Base-by-base conservation (phyloP, 2,113 vertebrate species). In the Microcebus murinus region DNA sequence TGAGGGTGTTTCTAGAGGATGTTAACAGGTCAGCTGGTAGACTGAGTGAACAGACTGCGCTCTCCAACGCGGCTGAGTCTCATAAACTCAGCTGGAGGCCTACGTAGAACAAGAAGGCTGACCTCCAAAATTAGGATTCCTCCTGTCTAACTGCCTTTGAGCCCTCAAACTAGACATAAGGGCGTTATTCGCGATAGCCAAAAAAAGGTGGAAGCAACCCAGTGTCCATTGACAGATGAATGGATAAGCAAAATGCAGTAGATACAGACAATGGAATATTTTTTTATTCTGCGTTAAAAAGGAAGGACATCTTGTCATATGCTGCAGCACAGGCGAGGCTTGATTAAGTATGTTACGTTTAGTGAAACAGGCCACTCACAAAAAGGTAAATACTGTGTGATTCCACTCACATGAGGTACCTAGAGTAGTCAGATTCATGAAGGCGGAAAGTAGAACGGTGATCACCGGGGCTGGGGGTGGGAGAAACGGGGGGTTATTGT, bases 401-500 rank as follows among this genome's bases (percentile, higher is more conserved):
- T 39, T 14, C 34, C 14, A 6, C 8, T 77, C 45, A 34, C 2
- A 4, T 45, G 82, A 76, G 4, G 27, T 67, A 25, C 57, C 39
- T 1, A 25, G 14, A 67, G 15, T 1, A 12, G 15, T 36, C 55
- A 63, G 29, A 67, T 55, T 29, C 65, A 39, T 4, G 31, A 39
- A 73, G 61, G 59, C 4, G 10, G n/a, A 50, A 71, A 68, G 36
- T 3, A n/a, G 55, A 34, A 12, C 3, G 2, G 20, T 8, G 52
- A 15, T 23, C 57, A 1, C 61, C 59, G 25, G 45, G 14, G 11
- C 29, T 42, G 11, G 17, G 10, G 27, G 21, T 15, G 0, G 18
- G 4, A 11, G 1, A 52, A 0, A 6, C 14, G 3, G 4, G 10
- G 7, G 23, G 36, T 42, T 6, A 10, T 42, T 34, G 12, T 23